These are phyloP conservation scores for Didymodactylos carnosus DNA, from an alignment of 2,888 invertebrate species.

Conservation along the genomic window DNA sequence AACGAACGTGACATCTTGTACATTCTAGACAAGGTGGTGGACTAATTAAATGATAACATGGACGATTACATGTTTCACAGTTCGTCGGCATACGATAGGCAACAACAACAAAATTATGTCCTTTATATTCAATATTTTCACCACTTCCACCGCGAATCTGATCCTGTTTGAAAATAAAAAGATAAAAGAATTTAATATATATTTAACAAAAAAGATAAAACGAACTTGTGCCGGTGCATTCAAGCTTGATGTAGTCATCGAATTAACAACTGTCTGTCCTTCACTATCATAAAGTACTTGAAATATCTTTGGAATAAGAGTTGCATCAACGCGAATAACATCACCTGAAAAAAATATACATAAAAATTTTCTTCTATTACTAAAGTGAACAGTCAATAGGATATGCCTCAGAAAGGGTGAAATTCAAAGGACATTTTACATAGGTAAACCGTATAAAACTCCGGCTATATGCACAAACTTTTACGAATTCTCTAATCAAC, in stretches of 20 bases:
- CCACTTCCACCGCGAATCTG: slow-evolving; percentile 30
- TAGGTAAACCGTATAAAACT: no score
- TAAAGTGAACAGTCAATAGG: slow-evolving; percentile 12
- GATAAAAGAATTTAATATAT: slow-evolving; percentile 14
- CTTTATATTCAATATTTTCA: slow-evolving; percentile 47
- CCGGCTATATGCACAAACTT: no score
- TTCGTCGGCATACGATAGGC: slow-evolving; percentile 93
- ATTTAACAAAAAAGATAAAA: slow-evolving; percentile 3
- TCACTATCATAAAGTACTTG: slow-evolving; percentile 10
- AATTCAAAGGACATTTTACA: slow-evolving; percentile 92
- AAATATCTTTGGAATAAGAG: slow-evolving; percentile 90
- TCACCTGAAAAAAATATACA: slow-evolving; percentile 44
- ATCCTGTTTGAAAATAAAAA: slow-evolving; percentile 19
- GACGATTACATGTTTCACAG: slow-evolving; percentile 89
- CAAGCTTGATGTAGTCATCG: not conserved
- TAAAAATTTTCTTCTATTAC: not conserved
- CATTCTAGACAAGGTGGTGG: slow-evolving; percentile 94
- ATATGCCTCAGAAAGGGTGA: slow-evolving; percentile 96
- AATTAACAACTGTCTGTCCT: not conserved
- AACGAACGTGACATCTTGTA: slow-evolving; percentile 70
- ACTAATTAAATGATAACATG: slow-evolving; percentile 88
- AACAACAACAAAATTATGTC: slow-evolving; percentile 85
- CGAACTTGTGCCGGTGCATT: not conserved
- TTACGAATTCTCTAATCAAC: slow-evolving; percentile 43
- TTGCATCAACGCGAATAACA: slow-evolving; percentile 91